These are phyloP conservation scores for Rhinatrema bivittatum DNA, from an alignment of 2,797 vertebrate species.

Conservation along the genomic window DNA sequence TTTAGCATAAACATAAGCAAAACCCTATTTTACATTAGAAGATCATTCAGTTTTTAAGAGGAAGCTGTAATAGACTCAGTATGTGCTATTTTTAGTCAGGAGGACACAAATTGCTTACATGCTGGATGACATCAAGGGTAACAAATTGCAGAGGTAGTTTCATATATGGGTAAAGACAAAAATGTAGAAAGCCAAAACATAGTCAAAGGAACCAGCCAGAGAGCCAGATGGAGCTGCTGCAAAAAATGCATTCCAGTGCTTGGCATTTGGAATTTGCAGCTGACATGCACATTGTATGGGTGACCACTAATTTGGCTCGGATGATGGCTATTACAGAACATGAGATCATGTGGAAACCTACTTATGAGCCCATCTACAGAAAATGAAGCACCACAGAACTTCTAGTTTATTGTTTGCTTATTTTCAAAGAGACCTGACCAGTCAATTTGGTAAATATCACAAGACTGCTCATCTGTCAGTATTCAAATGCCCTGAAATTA, in stretches of 20 bases:
- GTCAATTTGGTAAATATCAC: too few relatives aligned
- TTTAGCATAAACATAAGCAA: too few relatives aligned
- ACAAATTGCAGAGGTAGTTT: slow-evolving; percentile 23
- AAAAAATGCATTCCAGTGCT: slow-evolving; percentile 43
- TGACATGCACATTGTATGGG: slow-evolving; percentile 38
- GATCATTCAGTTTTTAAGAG: too few relatives aligned
- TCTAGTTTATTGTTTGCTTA: slow-evolving; percentile 15
- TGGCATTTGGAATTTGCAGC: slow-evolving; percentile 52
- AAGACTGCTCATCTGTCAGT: too few relatives aligned
- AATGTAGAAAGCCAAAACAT: slow-evolving; percentile 28
- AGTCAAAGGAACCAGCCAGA: slow-evolving; percentile 33
- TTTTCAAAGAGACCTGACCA: too few relatives aligned
- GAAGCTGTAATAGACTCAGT: too few relatives aligned
- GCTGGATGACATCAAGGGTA: slow-evolving; percentile 19
- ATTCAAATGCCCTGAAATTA: too few relatives aligned
- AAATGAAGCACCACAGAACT: neutral
- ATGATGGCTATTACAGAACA: slow-evolving; percentile 26
- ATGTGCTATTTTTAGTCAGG: too few relatives aligned
- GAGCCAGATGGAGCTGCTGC: slow-evolving; percentile 38
- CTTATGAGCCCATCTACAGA: slow-evolving; percentile 25
- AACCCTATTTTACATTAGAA: too few relatives aligned
- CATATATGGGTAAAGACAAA: slow-evolving; percentile 18
- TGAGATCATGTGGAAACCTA: slow-evolving; percentile 43
- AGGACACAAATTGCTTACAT: slow-evolving; percentile 10
- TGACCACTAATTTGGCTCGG: slow-evolving; percentile 39